Evolutionary conservation across 2,888 invertebrate species (phyloP).

Genomic region (Reticulitermes lucifugus): DNA sequence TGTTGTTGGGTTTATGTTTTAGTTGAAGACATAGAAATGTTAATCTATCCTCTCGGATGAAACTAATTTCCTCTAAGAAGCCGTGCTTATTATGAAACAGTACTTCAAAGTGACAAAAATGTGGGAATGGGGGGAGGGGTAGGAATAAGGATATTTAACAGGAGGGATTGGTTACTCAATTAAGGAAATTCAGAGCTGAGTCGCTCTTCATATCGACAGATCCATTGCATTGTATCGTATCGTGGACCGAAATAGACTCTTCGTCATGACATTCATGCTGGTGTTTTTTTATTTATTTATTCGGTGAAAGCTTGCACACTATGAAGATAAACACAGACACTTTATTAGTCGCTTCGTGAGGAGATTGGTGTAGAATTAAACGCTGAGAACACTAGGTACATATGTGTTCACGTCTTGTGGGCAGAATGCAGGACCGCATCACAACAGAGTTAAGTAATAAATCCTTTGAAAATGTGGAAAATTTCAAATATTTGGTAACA

Average conservation of each 20-base stretch:
- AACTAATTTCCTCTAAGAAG: conserved; percentile 29
- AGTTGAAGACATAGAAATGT: conserved; percentile 29
- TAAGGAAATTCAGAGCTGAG: neutral
- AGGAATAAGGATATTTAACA: neutral
- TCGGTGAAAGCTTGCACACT: no score
- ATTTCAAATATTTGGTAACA: no score
- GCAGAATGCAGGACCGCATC: no score
- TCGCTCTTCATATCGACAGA: neutral
- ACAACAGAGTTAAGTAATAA: no score
- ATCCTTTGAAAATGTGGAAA: no score
- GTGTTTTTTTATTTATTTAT: no score
- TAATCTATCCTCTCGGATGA: neutral
- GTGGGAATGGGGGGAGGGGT: neutral
- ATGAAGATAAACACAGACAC: no score
- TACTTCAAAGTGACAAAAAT: neutral
- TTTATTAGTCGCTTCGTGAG: no score
- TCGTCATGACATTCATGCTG: neutral
- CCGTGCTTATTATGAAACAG: conserved; percentile 10
- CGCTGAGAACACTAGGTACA: no score
- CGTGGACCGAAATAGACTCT: neutral
- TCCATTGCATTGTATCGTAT: neutral
- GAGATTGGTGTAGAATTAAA: no score
- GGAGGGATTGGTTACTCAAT: neutral
- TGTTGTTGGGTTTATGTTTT: conserved; percentile 18
- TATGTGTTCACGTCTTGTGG: no score